Base-by-base conservation (phyloP, 2,113 vertebrate species). In the Clarias batrachus region DNA sequence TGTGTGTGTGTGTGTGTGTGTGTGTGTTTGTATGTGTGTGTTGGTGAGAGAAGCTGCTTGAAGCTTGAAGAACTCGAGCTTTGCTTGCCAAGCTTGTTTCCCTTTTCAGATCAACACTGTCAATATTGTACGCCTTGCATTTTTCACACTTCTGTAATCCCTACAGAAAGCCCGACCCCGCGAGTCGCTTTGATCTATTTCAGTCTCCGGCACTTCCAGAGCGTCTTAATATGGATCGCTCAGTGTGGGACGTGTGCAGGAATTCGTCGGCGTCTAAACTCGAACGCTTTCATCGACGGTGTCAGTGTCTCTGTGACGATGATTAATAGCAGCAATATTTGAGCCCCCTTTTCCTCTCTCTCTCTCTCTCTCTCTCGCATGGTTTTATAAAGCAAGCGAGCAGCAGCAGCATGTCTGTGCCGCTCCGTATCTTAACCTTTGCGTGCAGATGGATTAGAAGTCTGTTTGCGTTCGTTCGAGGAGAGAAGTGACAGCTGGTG, bases 181-280 rank as follows among this genome's bases (percentile, higher is more conserved):
- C 84, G 82, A 89, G 81, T 74, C 85, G 78, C 89, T 92, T 91
- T 92, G 84, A 91, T 94, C 91, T 92, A 88, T 90, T 92, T 89
- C 89, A 30, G 65, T 82, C 88, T 80, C 84, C 90, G 91, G 93
- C 87, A 91, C 68, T 91, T 89, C 86, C 89, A 88, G 76, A 66
- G 89, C 77, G 80, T 87, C 73, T 19, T 86, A 88, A 86, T 84
- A 84, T 33, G 79, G 83, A 85, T 80, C 62, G 41, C 71, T 84
- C 37, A 68, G 81, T 48, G 7, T 48, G 48, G 48, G 84, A 81
- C 81, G 60, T 87, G 89, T 89, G 88, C 84, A 80, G 89, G 88
- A 91, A 91, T 91, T 86, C 90, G 88, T 66, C 81, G 82, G 88
- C 85, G 83, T 76, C 70, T 85, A 74, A 79, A 81, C 89, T 60